Evolutionary conservation across 1,140 invertebrate genomes (phyloP).

Genomic region (Lepidotrigona ventralis): DNA sequence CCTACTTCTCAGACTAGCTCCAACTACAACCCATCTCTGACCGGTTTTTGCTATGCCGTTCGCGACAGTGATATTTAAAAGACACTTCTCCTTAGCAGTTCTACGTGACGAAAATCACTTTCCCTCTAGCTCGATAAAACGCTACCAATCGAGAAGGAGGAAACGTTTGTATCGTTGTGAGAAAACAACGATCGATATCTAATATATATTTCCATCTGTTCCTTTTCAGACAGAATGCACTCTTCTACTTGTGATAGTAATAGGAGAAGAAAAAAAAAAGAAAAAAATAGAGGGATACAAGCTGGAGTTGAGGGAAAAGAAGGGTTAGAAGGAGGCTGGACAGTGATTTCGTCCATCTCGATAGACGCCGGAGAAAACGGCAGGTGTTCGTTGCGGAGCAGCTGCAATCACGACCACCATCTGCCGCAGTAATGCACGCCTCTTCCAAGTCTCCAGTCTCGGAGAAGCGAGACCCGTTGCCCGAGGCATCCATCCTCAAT

Average conservation of each 20-base stretch:
- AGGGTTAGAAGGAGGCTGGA: slow-evolving; percentile 33
- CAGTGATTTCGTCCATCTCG: slow-evolving; percentile 65
- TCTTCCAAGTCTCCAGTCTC: slow-evolving; percentile 47
- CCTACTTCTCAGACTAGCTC: slow-evolving; percentile 37
- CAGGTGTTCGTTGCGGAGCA: slow-evolving; percentile 68
- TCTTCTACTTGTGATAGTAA: neutral
- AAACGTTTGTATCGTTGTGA: slow-evolving; percentile 4
- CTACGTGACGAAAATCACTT: slow-evolving; percentile 41
- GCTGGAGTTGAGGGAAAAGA: neutral
- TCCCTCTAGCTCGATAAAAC: neutral
- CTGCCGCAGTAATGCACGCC: slow-evolving; percentile 65
- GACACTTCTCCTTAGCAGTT: neutral
- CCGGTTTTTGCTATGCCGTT: slow-evolving; percentile 2
- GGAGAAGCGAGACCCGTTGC: slow-evolving; percentile 50
- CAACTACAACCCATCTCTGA: neutral
- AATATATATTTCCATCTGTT: slow-evolving; percentile 11
- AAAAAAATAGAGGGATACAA: neutral
- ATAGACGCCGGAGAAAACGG: slow-evolving; percentile 59
- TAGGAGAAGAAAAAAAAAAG: neutral
- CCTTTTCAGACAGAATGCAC: neutral
- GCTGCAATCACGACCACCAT: slow-evolving; percentile 73
- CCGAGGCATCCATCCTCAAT: slow-evolving; percentile 57
- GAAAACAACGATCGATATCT: slow-evolving; percentile 29
- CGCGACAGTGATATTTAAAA: slow-evolving; percentile 17
- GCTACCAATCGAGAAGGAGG: neutral